Conservation (phyloP, 2,797 vertebrate species). For the Emys orbicularis region DNA sequence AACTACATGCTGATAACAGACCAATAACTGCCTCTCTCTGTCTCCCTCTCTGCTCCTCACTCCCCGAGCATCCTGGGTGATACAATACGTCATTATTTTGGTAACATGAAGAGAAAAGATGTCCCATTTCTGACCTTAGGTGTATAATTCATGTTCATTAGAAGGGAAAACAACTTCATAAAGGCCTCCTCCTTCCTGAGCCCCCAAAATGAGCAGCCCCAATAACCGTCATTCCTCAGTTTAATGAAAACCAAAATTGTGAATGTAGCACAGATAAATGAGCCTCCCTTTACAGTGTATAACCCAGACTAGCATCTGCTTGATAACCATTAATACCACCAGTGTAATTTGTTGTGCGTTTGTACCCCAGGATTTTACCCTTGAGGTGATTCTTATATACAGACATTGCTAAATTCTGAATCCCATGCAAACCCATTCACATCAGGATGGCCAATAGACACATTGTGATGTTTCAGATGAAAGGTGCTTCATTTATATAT, state of each 20-base stretch:
- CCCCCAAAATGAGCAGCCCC: background rate
- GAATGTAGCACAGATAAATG: constrained; percentile 19
- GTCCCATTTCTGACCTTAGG: constrained; percentile 34
- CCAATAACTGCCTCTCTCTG: background rate
- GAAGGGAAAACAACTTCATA: constrained; percentile 22
- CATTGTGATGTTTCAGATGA: background rate
- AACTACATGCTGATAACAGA: background rate
- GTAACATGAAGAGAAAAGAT: constrained; percentile 26
- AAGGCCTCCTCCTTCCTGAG: background rate
- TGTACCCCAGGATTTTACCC: background rate
- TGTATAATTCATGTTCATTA: constrained; percentile 55
- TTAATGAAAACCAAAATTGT: constrained; percentile 27
- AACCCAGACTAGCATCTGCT: constrained; percentile 28
- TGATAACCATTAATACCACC: constrained; percentile 21
- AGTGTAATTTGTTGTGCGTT: constrained; percentile 18
- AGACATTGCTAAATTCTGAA: background rate
- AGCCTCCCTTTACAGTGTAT: constrained; percentile 43
- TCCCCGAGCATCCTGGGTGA: constrained; percentile 4
- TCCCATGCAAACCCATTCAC: background rate
- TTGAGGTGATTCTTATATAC: rapidly evolving
- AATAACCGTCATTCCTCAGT: background rate
- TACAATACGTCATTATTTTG: constrained; percentile 56
- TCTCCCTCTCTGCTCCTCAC: background rate
- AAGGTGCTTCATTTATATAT: background rate
- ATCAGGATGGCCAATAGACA: background rate